Evolutionary conservation across 2,113 vertebrate species (phyloP).

Genomic region (Harpagus bidentatus): DNA sequence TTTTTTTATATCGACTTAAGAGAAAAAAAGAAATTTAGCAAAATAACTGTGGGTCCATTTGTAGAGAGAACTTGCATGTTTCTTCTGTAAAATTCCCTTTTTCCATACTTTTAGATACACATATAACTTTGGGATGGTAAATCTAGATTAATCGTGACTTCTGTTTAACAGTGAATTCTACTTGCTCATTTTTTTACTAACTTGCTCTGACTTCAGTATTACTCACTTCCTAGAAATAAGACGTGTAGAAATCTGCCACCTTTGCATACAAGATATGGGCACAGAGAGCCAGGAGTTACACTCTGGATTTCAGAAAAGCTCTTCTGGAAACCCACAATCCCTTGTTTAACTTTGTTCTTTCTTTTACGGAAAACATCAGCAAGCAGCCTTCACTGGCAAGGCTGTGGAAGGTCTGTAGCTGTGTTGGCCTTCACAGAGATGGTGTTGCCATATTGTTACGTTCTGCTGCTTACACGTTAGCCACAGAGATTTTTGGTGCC

Average conservation of each 20-base stretch:
- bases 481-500: neutral
- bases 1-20: neutral
- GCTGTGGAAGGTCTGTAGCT: neutral
- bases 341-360: neutral
- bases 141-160: neutral
- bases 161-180: neutral
- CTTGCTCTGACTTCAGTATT: neutral
- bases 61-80: neutral
- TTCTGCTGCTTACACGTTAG: neutral
- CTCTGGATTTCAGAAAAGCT: neutral
- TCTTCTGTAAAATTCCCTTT: neutral
- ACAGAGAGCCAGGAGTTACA: neutral
- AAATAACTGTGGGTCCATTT: neutral
- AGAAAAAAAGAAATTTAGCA: neutral
- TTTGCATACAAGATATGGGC: neutral
- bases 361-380: neutral
- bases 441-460: fast-evolving
- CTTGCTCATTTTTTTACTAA: neutral
- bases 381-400: neutral
- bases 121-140: neutral
- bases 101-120: neutral
- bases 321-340: neutral
- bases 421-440: neutral
- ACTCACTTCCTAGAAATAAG: neutral
- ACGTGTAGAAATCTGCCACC: neutral